A percentile compares a stretch with the other conserved stretches of the same genome.
Evolutionary conservation across 2,888 invertebrate species (phyloP).

Genomic region (Maniola hyperantus): DNA sequence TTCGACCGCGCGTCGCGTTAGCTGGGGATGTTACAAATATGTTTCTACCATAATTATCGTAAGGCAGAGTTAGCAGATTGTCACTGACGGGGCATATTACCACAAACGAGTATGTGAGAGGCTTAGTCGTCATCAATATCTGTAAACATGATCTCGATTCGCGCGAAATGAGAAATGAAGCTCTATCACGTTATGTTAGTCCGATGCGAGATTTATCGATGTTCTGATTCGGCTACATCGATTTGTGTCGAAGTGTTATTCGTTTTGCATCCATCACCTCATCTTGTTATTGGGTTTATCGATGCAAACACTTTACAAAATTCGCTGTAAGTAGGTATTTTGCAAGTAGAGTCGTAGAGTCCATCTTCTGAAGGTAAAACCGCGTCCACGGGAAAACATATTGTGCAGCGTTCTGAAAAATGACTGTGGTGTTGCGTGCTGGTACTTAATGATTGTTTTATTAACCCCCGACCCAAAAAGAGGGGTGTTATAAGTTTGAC

Average conservation of each 20-base stretch:
- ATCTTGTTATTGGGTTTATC: constrained; percentile 2
- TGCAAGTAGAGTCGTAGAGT: no score
- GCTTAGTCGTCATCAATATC: constrained; percentile 27
- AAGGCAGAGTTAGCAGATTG: background rate
- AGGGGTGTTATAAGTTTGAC: no score
- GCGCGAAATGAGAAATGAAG: constrained; percentile 7
- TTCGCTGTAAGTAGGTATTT: background rate
- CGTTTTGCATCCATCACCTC: constrained; percentile 3
- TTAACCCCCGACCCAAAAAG: no score
- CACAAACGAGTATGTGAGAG: constrained; percentile 24
- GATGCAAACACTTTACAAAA: background rate
- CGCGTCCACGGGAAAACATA: no score
- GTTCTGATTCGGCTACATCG: constrained; percentile 6
- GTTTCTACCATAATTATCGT: background rate
- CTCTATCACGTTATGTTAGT: constrained; percentile 8
- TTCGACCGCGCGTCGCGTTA: no score
- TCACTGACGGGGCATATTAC: constrained; percentile 21
- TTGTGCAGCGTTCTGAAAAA: no score
- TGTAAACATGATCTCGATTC: constrained; percentile 29
- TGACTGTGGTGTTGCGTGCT: no score
- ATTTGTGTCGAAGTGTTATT: constrained; percentile 11
- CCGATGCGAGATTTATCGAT: constrained; percentile 25
- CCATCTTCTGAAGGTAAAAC: no score
- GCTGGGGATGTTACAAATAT: no score
- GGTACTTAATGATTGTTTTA: no score